Conservation (phyloP, 2,113 vertebrate species). For the Brienomyrus longianalis region DNA sequence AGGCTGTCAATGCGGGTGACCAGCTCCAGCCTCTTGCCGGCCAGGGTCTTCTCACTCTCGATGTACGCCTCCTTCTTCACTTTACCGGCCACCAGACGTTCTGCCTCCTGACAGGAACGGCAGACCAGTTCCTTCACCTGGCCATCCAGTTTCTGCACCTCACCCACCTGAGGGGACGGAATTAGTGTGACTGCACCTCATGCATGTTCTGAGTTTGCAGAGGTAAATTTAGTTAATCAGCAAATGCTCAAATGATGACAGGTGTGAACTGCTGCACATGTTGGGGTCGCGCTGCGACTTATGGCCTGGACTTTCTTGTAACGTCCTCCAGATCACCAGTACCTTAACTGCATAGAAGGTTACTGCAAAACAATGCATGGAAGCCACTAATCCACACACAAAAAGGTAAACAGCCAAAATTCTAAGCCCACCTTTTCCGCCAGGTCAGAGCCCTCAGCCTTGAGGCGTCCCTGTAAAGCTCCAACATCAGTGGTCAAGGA, state of each 20-base stretch:
- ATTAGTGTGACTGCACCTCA: neutral
- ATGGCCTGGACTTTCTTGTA: neutral
- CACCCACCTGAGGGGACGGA: constrained; percentile 56
- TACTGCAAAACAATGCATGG: neutral
- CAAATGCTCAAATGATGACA: neutral
- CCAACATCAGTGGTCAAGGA: constrained; percentile 78
- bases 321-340: neutral
- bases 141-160: constrained; percentile 89
- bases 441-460: constrained; percentile 87
- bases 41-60: constrained; percentile 81
- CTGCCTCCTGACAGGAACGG: constrained; percentile 82
- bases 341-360: neutral
- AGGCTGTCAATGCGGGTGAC: constrained; percentile 88
- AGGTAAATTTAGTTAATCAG: neutral
- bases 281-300: neutral
- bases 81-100: constrained; percentile 89
- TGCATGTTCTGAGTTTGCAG: neutral
- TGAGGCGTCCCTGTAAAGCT: constrained; percentile 82
- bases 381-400: neutral
- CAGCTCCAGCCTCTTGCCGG: constrained; percentile 81
- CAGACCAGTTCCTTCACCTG: constrained; percentile 92
- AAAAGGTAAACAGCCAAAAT: neutral
- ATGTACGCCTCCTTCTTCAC: constrained; percentile 94
- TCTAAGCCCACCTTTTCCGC: constrained; percentile 75
- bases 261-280: neutral